Base-by-base conservation (phyloP, 2,888 invertebrate species). In the Bhutanitis thaidina region DNA sequence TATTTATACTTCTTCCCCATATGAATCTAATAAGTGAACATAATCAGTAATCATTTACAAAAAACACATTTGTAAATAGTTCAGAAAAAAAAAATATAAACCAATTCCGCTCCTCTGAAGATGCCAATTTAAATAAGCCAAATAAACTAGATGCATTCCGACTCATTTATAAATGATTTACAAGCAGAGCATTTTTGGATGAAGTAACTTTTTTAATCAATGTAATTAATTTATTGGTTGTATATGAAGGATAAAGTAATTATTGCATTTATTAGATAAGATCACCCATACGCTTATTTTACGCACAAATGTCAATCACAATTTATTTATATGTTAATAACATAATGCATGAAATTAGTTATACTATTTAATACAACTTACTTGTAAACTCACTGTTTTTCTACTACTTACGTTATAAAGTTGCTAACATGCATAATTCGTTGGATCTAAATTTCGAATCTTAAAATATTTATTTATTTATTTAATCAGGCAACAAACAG, bases 111-210 rank as follows among this genome's bases (percentile, higher is more conserved):
- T 25, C 16, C 30, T 44, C 36, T 27, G 34, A 43, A 39, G 46
- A 46, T 52, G 51, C 51, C 51, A 52, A 52, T 46, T 40, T 48
- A 27, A 40, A 34, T 13, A 52, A 52, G 51, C 51, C 51, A 52
- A 52, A 51, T 46, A 46, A 41, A 37, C 35, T 43, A 43, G 32
- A 46, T 36, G 45, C 46, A 12, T 51, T 30, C 30, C 30, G 29
- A 46, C 20, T 13, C 30, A 9, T 52, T 41, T 50, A n/a, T 29
- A 43, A 27, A 9, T 32, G 37, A 51, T 30, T 38, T 50, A 39
- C 10, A 34, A 35, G 14, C 14, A 4, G 12, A 20, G 16, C 35
- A 40, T 35, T 50, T 49, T 50, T 50, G 34, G 25, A 44, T 5
- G 27, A 25, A 20, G 30, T 35, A 41, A 10, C 12, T 29, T 36